Evolutionary conservation across 2,797 vertebrate genomes (phyloP).

Genomic region (Propithecus perrieri): DNA sequence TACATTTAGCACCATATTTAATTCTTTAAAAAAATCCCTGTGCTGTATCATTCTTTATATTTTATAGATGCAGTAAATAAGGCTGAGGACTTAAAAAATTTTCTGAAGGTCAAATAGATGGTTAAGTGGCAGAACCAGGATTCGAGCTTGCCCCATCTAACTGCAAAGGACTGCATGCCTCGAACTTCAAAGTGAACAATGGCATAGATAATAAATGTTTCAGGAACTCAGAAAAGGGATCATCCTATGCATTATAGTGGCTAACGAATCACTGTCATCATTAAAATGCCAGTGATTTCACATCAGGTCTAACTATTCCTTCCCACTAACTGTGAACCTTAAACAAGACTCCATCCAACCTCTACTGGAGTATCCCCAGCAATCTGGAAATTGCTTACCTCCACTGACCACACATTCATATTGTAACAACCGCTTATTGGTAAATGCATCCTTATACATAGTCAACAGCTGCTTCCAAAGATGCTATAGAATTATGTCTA

Average conservation of each 20-base stretch:
- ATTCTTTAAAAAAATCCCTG: background rate
- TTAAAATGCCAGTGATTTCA: background rate
- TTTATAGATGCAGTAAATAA: background rate
- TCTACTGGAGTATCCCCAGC: background rate
- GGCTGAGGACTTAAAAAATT: background rate
- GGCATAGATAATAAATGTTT: background rate
- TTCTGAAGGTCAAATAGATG: background rate
- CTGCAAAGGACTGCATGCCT: background rate
- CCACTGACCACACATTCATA: background rate
- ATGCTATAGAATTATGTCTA: background rate
- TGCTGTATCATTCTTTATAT: background rate
- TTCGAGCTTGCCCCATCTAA: background rate
- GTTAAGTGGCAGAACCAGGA: background rate
- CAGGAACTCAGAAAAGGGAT: background rate
- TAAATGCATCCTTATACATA: background rate
- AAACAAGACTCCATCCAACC: background rate
- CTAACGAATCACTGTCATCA: background rate
- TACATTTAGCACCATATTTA: background rate
- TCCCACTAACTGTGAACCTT: background rate
- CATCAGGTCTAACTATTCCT: background rate
- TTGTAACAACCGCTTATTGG: background rate
- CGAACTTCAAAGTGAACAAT: background rate
- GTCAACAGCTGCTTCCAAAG: background rate
- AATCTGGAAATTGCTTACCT: background rate
- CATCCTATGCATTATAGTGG: background rate